These are phyloP conservation scores for Semicossyphus pulcher DNA, from an alignment of 2,113 vertebrate genomes.

Conservation along the genomic window DNA sequence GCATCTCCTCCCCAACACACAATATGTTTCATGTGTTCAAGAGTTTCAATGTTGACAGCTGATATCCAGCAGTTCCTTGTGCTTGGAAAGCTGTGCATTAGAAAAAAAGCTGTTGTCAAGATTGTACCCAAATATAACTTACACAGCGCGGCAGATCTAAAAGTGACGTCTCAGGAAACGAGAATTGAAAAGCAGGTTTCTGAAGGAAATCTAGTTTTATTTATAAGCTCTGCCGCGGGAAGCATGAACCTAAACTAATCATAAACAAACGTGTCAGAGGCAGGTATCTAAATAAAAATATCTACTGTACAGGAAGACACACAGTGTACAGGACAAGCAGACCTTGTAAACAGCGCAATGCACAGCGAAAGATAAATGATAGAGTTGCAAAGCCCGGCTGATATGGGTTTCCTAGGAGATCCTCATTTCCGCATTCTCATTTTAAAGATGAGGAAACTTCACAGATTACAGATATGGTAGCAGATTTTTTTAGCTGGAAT, in stretches of 20 bases:
- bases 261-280: neutral
- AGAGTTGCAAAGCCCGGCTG: neutral
- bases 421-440: too few relatives aligned
- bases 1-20: neutral
- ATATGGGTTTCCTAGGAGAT: too few relatives aligned
- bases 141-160: neutral
- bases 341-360: neutral
- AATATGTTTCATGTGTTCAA: neutral
- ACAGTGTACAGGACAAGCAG: neutral
- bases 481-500: too few relatives aligned
- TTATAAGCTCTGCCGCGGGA: neutral
- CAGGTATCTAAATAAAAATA: constrained; percentile 1
- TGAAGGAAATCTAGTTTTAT: neutral
- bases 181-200: neutral
- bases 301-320: neutral
- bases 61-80: neutral
- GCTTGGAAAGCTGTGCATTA: neutral
- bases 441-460: too few relatives aligned
- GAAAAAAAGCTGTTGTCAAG: neutral
- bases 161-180: neutral
- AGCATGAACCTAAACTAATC: neutral
- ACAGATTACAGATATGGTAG: too few relatives aligned
- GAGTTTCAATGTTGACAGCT: constrained; percentile 8
- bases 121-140: constrained; percentile 4
- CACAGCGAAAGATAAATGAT: neutral